Percentiles rank a stretch among this genome's conserved stretches.
Evolutionary conservation across 53 echinoderm and acorn worm genomes (phyloP).

Genomic region (Stichopus horrens): DNA sequence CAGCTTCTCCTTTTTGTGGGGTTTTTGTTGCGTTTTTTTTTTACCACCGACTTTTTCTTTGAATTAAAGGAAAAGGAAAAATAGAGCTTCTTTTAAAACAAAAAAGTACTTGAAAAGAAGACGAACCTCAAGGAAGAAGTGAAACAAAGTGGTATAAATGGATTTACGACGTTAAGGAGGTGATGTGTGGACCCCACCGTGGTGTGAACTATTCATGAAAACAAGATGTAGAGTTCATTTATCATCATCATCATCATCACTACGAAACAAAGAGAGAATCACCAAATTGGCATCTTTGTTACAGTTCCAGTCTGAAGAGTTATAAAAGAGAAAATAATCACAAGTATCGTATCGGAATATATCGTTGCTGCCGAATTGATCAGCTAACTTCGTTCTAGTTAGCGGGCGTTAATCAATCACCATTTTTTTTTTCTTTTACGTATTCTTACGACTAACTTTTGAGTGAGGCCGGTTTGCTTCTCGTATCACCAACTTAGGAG

Average conservation of each 20-base stretch:
- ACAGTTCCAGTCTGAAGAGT: not conserved
- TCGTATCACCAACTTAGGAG: not conserved
- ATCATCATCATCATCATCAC: not conserved
- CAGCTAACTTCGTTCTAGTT: not conserved
- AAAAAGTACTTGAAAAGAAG: not conserved
- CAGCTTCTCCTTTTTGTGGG: too few species aligned
- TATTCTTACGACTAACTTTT: not conserved
- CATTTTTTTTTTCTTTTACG: not conserved
- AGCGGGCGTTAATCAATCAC: not conserved
- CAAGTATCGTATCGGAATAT: not conserved
- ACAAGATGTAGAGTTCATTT: not conserved
- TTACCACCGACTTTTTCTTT: too few species aligned
- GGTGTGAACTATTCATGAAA: not conserved
- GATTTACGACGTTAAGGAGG: not conserved
- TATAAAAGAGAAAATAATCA: not conserved
- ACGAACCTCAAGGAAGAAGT: not conserved
- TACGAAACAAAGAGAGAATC: not conserved
- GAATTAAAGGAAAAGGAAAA: too few species aligned
- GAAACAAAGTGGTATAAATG: not conserved
- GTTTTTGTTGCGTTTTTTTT: too few species aligned
- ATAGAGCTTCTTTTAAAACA: not conserved
- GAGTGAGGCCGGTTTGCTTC: not conserved
- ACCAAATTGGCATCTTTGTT: not conserved
- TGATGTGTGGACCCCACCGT: not conserved
- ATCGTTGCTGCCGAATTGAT: not conserved